Evolutionary conservation across 1,140 invertebrate genomes (phyloP), one percentile per base, ranked within the genome.

Genomic region (Pseudomyrmex gracilis): DNA sequence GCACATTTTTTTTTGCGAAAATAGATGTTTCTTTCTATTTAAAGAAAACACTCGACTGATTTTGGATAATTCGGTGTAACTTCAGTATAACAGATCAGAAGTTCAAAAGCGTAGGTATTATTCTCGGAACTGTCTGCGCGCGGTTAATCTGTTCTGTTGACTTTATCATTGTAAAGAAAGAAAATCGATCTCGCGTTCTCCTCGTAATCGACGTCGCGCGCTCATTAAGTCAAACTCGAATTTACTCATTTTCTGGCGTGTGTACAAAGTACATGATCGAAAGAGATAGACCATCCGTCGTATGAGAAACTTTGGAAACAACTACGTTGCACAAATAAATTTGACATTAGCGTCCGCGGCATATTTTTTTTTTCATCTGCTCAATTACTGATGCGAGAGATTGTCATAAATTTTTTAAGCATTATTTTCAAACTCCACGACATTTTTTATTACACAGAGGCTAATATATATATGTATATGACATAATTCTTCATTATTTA

Each of bases 51-150:
- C 24, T 51, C 17, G 17, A 24, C 17, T 15, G n/a, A 34, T 53
- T 17, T 9, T n/a, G 4, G 4, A 53, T 45, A 53, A 66, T 55
- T 77, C 24, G 2, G 49, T 53, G 43, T 53, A 43, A 34, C n/a
- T n/a, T 0, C 13, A 20, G 13, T 43, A n/a, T 43, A n/a, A 51
- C 51, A 58, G 13, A 45, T 66, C 10, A 76, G 4, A 67, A 53
- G 12, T 53, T 53, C 53, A 2, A 43, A 66, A 53, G 12, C 60
- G 34, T 34, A 34, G 34, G 66, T 53, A 67, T 67, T 77, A 66
- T 66, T 76, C 47, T 34, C 47, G 12, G 7, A 8, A 63, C 45
- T 24, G 10, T 34, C 5, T 2, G 22, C 8, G 10, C 53, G 13
- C 12, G 34, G 34, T 64, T 76, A 51, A 76, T 64, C n/a, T 34